These are phyloP conservation scores for Bradypodion ventrale DNA, from an alignment of 2,797 vertebrate species.

Conservation along the genomic window DNA sequence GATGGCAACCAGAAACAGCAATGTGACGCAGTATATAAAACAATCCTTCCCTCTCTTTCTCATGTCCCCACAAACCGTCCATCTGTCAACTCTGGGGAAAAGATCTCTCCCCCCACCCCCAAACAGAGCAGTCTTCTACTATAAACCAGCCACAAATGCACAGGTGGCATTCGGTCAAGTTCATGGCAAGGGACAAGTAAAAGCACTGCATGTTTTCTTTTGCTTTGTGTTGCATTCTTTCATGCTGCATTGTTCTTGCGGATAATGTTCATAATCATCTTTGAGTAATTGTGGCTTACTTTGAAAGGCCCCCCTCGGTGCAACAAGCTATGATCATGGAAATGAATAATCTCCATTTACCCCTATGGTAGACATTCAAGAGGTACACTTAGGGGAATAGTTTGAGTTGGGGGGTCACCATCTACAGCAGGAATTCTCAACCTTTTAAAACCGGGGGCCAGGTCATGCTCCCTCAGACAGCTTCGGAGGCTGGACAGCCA, in stretches of 20 bases:
- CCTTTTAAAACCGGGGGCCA: too few relatives aligned
- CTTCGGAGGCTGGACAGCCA: too few relatives aligned
- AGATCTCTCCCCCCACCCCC: not conserved
- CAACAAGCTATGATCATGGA: not conserved
- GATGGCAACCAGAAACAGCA: conserved; percentile 62
- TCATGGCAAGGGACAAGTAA: not conserved
- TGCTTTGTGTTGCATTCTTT: fast-evolving
- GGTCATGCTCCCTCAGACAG: too few relatives aligned
- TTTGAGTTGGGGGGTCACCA: not conserved
- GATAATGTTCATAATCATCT: not conserved
- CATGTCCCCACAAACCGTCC: conserved; percentile 1
- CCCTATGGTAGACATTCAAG: not conserved
- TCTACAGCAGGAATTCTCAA: too few relatives aligned
- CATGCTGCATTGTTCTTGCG: not conserved
- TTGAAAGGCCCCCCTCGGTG: not conserved
- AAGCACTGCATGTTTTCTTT: not conserved
- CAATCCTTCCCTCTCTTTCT: conserved; percentile 21
- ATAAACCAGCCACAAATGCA: not conserved
- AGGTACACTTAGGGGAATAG: not conserved
- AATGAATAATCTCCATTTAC: not conserved
- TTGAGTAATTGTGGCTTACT: not conserved
- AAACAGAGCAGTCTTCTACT: not conserved
- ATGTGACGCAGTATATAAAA: conserved; percentile 44
- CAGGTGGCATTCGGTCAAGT: conserved; percentile 11
- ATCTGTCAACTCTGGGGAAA: conserved; percentile 34